A percentile compares a stretch with the other conserved stretches of the same genome.
phyloP scores from a whole-genome alignment of 1,140 invertebrate species.

The Drosophila nebulosa region DNA sequence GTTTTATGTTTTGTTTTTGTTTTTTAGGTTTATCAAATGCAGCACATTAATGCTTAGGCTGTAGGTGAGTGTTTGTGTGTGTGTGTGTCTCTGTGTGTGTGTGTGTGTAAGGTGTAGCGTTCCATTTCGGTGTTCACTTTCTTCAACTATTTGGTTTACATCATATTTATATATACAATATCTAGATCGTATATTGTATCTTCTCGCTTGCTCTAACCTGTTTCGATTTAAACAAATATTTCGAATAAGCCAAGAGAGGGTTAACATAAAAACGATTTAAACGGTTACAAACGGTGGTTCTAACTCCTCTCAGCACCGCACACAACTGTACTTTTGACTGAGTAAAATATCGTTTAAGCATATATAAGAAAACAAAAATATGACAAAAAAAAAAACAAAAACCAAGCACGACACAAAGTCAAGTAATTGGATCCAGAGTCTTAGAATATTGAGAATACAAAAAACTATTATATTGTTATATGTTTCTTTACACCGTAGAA shows the following conservation, averaged over 20 bases:
- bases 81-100: constrained; percentile 10
- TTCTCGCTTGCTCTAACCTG: neutral
- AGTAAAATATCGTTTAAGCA: neutral
- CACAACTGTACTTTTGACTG: neutral
- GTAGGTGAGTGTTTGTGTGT: constrained; percentile 28
- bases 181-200: neutral
- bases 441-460: too few species aligned
- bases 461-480: too few species aligned
- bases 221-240: neutral
- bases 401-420: neutral
- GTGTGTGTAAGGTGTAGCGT: constrained; percentile 31
- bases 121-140: constrained; percentile 61
- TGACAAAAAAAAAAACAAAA: neutral
- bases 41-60: constrained; percentile 74
- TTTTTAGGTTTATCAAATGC: constrained; percentile 67
- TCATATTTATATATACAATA: constrained; percentile 27
- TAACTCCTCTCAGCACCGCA: neutral
- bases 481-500: too few species aligned
- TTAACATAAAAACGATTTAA: neutral
- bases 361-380: neutral
- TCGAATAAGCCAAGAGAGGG: neutral
- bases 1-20: constrained; percentile 25
- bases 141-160: constrained; percentile 63
- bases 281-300: neutral
- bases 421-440: constrained; percentile 23